These are phyloP conservation scores for Dryoscopus gambensis DNA, from an alignment of 2,113 vertebrate species.

Conservation along the genomic window DNA sequence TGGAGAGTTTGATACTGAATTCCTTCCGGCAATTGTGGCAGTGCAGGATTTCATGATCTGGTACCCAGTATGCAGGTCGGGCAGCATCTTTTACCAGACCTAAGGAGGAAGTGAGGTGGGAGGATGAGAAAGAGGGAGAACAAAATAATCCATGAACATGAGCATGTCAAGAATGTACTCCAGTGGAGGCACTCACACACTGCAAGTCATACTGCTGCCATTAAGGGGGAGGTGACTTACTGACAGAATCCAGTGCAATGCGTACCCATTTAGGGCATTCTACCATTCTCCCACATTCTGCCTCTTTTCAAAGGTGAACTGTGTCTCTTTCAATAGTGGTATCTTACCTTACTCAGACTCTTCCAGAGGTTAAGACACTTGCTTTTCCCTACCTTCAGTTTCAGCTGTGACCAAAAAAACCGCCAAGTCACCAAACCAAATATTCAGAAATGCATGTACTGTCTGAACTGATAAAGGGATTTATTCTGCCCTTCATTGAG, in stretches of 20 bases:
- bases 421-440: neutral
- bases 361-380: neutral
- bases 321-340: neutral
- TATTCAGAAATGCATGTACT: neutral
- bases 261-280: neutral
- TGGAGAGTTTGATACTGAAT: slow-evolving; percentile 91
- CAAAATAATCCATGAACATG: neutral
- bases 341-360: neutral
- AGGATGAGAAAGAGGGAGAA: neutral
- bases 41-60: slow-evolving; percentile 92
- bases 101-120: slow-evolving; percentile 33
- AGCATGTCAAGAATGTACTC: neutral
- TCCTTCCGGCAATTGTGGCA: slow-evolving; percentile 91
- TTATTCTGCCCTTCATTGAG: neutral
- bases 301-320: neutral
- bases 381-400: neutral
- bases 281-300: neutral
- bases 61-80: slow-evolving; percentile 95
- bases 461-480: neutral
- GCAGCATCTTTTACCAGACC: slow-evolving; percentile 95
- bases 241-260: neutral
- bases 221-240: neutral
- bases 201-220: neutral
- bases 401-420: neutral
- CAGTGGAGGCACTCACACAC: neutral